Evolutionary conservation across 2,888 invertebrate genomes (phyloP).

Genomic region (Ptychoptera contaminata): DNA sequence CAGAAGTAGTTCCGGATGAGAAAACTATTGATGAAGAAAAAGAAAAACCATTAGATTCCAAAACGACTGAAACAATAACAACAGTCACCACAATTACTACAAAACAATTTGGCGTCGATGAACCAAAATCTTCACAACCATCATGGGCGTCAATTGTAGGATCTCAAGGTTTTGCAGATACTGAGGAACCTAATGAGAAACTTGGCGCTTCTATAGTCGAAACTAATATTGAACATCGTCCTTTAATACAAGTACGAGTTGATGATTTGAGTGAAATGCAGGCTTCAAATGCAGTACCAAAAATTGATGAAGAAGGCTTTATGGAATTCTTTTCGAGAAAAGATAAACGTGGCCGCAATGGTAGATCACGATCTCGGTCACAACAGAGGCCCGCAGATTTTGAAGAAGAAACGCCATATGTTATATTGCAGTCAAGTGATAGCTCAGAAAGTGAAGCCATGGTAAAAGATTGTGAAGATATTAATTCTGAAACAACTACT

Average conservation of each 20-base stretch:
- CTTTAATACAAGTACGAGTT: too few species aligned
- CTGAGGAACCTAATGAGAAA: neutral
- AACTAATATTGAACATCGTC: too few species aligned
- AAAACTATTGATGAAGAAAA: neutral
- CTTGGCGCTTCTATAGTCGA: too few species aligned
- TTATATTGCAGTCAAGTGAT: too few species aligned
- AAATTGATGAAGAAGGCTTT: constrained; percentile 29
- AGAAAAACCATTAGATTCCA: constrained; percentile 4
- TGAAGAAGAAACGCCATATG: neutral
- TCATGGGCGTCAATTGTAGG: constrained; percentile 32
- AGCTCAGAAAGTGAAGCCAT: too few species aligned
- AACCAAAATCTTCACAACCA: neutral
- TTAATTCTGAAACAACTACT: too few species aligned
- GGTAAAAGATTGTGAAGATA: too few species aligned
- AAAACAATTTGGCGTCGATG: neutral
- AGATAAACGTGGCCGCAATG: constrained; percentile 22
- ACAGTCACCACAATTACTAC: neutral
- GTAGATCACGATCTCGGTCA: constrained; percentile 25
- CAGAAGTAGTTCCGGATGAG: neutral
- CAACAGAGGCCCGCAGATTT: neutral
- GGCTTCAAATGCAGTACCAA: constrained; percentile 10
- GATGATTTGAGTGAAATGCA: too few species aligned
- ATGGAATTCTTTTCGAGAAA: constrained; percentile 34
- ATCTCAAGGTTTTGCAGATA: neutral
- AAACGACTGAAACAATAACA: neutral